Conservation (phyloP, 2,113 vertebrate species). For the Macrotus californicus region DNA sequence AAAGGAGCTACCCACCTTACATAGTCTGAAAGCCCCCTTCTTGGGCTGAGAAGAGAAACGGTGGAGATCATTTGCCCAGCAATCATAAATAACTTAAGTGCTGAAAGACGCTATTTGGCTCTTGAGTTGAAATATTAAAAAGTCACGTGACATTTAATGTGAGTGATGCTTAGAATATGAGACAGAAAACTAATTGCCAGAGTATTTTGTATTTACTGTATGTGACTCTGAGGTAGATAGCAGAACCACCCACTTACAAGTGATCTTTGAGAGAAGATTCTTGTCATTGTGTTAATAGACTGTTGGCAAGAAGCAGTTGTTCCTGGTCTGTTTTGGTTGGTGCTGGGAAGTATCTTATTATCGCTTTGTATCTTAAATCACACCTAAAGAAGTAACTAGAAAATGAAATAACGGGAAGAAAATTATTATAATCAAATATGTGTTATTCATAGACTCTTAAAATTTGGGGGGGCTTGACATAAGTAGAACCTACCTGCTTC, state of each 20-base stretch:
- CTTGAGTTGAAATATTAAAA: not conserved
- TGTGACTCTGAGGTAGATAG: not conserved
- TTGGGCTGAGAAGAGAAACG: not conserved
- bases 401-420: not conserved
- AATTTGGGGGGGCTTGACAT: not conserved
- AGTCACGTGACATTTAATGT: not conserved
- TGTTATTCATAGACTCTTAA: not conserved
- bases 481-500: not conserved
- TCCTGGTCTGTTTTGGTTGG: not conserved
- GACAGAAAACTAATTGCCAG: not conserved
- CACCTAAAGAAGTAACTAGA: not conserved
- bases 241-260: not conserved
- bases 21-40: not conserved
- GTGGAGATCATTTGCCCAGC: not conserved
- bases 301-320: not conserved
- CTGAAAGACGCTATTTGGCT: not conserved
- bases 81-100: not conserved
- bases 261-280: not conserved
- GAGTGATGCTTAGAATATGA: not conserved
- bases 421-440: not conserved
- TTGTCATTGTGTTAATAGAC: not conserved
- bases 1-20: not conserved
- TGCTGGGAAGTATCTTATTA: not conserved
- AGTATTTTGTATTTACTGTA: not conserved
- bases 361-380: not conserved